Evolutionary conservation across 2,888 invertebrate species (phyloP).

Genomic region (Pterostichus madidus): DNA sequence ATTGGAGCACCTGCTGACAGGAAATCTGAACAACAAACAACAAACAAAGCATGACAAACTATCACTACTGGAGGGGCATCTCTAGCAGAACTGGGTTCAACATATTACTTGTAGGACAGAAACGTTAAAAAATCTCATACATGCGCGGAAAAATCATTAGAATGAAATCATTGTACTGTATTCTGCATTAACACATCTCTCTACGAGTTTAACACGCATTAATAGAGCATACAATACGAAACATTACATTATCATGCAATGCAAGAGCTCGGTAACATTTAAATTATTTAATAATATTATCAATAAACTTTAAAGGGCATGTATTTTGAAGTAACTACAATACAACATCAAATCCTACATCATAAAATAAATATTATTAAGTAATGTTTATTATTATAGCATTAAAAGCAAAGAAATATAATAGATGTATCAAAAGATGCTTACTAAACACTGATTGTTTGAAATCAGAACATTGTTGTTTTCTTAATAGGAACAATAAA

Average conservation of each 20-base stretch:
- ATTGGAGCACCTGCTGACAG: slow-evolving; percentile 90
- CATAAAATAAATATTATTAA: slow-evolving; percentile 24
- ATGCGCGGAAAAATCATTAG: slow-evolving; percentile 49
- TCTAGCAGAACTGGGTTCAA: slow-evolving; percentile 37
- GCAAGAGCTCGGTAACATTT: slow-evolving; percentile 53
- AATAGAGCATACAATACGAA: slow-evolving; percentile 54
- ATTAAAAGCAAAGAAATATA: slow-evolving; percentile 77
- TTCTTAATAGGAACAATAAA: neutral
- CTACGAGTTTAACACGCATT: neutral
- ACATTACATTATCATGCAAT: slow-evolving; percentile 60
- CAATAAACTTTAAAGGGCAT: slow-evolving; percentile 3
- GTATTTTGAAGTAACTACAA: slow-evolving; percentile 8
- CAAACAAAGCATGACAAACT: slow-evolving; percentile 78
- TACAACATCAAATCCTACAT: slow-evolving; percentile 17
- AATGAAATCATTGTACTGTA: neutral
- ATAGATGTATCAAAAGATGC: slow-evolving; percentile 71
- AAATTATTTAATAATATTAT: slow-evolving; percentile 37
- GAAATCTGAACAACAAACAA: slow-evolving; percentile 88
- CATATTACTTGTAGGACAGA: slow-evolving; percentile 24
- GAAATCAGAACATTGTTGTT: slow-evolving; percentile 26
- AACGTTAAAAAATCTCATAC: slow-evolving; percentile 42
- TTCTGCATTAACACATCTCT: neutral
- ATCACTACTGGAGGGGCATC: slow-evolving; percentile 56
- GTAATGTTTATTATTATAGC: slow-evolving; percentile 57
- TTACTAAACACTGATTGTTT: slow-evolving; percentile 42